Evolutionary conservation across 2,113 vertebrate species (phyloP).

Genomic region (Microtus richardsoni): DNA sequence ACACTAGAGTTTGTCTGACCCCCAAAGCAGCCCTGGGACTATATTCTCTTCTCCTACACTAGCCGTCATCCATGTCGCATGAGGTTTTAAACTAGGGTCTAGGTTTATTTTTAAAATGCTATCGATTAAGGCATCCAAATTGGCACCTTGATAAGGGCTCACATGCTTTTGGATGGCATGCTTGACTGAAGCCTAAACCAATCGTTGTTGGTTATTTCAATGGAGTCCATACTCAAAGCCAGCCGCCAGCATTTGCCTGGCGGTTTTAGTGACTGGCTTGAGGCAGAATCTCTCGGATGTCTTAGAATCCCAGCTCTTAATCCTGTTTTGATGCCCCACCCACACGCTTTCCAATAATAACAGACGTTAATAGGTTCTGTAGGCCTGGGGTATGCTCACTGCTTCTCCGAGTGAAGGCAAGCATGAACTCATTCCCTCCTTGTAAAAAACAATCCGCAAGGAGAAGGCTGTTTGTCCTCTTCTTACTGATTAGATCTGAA

Average conservation of each 20-base stretch:
- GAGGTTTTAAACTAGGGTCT: constrained; percentile 1
- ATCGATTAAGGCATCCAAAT: neutral
- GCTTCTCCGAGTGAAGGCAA: neutral
- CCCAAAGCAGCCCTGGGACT: neutral
- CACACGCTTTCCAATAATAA: neutral
- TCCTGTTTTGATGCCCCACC: neutral
- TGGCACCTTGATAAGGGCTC: constrained; percentile 50
- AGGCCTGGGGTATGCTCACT: neutral
- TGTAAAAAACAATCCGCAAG: neutral
- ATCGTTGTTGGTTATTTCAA: constrained; percentile 9
- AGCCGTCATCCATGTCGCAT: neutral
- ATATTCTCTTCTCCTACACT: neutral
- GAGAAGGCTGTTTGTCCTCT: neutral
- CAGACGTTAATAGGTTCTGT: neutral
- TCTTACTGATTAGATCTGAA: neutral
- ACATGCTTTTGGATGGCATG: constrained; percentile 19
- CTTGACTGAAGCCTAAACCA: constrained; percentile 18
- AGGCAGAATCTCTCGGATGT: neutral
- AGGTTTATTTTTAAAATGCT: neutral
- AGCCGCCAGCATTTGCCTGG: constrained; percentile 10
- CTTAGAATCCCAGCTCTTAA: neutral
- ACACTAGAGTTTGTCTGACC: neutral
- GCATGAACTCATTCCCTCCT: neutral
- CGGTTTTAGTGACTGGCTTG: neutral
- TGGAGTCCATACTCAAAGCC: neutral